A percentile compares a stretch with the other conserved stretches of the same genome.
Evolutionary conservation across 1,140 invertebrate genomes (phyloP).

Genomic region (Drosophila lini): DNA sequence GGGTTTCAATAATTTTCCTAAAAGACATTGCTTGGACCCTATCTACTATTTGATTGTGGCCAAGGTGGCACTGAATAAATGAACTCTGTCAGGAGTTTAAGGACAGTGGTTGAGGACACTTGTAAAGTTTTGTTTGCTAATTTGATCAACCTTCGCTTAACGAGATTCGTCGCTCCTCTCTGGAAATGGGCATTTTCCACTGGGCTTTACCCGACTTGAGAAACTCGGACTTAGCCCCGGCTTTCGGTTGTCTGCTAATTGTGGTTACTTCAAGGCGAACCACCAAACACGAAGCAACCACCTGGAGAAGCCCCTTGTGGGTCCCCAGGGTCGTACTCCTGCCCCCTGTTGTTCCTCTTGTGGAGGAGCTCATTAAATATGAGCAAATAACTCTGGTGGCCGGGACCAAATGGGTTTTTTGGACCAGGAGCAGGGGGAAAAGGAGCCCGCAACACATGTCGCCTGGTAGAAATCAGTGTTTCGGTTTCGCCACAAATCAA

Average conservation of each 20-base stretch:
- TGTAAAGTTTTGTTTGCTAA: slow-evolving; percentile 13
- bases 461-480: slow-evolving; percentile 5
- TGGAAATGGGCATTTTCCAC: slow-evolving; percentile 4
- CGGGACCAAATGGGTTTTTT: slow-evolving; percentile 18
- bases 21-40: neutral
- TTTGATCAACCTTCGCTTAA: slow-evolving; percentile 20
- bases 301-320: neutral
- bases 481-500: neutral
- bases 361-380: slow-evolving; percentile 12
- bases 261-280: slow-evolving; percentile 14
- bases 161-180: slow-evolving; percentile 1
- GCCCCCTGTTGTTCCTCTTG: neutral
- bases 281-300: slow-evolving; percentile 3
- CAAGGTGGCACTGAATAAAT: neutral
- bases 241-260: slow-evolving; percentile 9
- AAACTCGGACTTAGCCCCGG: neutral
- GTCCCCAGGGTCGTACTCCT: neutral
- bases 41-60: slow-evolving; percentile 10
- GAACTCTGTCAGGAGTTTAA: neutral
- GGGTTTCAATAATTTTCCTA: too few species aligned
- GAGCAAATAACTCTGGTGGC: slow-evolving; percentile 19
- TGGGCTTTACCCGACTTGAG: neutral
- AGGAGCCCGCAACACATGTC: slow-evolving; percentile 1
- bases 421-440: neutral
- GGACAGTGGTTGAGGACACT: slow-evolving; percentile 2